Conservation (phyloP, 2,797 vertebrate genomes). For the Myotis vivesi region DNA sequence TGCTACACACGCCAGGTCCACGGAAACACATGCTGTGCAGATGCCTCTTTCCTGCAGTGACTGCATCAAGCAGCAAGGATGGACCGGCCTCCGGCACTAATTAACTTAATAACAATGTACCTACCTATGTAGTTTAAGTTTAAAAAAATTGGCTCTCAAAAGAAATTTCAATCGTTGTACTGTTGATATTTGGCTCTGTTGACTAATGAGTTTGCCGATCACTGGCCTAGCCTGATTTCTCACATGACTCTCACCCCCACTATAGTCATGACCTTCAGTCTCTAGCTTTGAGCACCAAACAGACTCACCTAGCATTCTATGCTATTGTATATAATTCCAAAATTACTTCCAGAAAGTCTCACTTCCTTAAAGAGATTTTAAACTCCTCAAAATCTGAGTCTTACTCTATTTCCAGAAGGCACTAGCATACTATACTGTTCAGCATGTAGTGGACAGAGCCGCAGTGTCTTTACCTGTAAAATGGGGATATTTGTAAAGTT, state of each 20-base stretch:
- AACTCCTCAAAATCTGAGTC: neutral
- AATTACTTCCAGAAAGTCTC: neutral
- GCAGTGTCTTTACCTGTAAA: neutral
- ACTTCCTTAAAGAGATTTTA: conserved; percentile 26
- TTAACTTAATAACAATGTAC: no score
- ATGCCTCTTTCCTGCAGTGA: no score
- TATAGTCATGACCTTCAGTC: neutral
- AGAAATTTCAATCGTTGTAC: no score
- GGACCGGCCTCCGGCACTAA: no score
- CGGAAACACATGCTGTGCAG: no score
- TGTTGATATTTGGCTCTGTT: no score
- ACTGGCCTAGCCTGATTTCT: neutral
- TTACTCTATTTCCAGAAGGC: neutral
- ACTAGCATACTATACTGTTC: neutral
- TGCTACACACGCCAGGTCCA: no score
- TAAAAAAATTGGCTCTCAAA: no score
- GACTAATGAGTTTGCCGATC: no score
- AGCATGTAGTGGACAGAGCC: neutral
- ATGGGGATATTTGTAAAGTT: neutral
- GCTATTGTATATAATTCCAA: neutral
- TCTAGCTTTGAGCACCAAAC: neutral
- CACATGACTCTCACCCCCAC: neutral
- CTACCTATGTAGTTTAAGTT: no score
- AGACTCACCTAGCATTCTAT: neutral
- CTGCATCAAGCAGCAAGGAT: no score